Base-by-base conservation (phyloP, 2,113 vertebrate genomes). In the Alectura lathami region DNA sequence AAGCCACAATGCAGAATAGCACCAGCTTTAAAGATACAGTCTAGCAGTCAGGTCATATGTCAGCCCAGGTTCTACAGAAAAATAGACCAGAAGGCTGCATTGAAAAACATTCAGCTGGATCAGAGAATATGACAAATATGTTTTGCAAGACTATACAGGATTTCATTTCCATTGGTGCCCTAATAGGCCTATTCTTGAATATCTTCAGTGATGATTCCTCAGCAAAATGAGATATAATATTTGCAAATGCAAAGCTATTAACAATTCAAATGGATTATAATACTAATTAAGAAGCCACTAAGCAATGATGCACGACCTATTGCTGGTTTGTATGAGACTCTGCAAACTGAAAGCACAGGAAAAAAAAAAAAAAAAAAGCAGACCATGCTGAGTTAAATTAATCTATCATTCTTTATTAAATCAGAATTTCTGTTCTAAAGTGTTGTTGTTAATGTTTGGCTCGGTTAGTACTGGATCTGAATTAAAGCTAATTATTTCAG, bases 241-340 rank as follows among this genome's bases (percentile, higher is more conserved):
- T 91, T 94, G 85, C 76, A 96, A 94, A 93, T 72, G 82, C 75
- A 90, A 86, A 94, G 53, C 50, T 88, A 83, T 93, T 96, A 96
- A 93, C 54, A 93, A 95, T 94, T 83, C 18, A 94, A 95, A 90
- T 84, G 69, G n/a, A 43, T 86, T 91, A 76, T 88, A 83, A 89
- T 88, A 80, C 64, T 86, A 95, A 96, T 94, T 93, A 95, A 90
- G 76, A 91, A 94, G 91, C 53, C 60, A 75, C 68, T 78, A 90
- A 91, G 83, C 64, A 91, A 60, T 68, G 79, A 53, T 78, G 88
- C 51, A 15, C 91, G 83, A 93, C 85, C 88, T 90, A 21, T 63
- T 94, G 47, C 82, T 88, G 76, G 91, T 91, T 91, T 78, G 48
- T 72, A 48, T 26, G 64, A 95, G 79, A 86, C 68, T 64, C 18